phyloP scores from a whole-genome alignment of 2,888 invertebrate species.

The Malthinus flaveolus region DNA sequence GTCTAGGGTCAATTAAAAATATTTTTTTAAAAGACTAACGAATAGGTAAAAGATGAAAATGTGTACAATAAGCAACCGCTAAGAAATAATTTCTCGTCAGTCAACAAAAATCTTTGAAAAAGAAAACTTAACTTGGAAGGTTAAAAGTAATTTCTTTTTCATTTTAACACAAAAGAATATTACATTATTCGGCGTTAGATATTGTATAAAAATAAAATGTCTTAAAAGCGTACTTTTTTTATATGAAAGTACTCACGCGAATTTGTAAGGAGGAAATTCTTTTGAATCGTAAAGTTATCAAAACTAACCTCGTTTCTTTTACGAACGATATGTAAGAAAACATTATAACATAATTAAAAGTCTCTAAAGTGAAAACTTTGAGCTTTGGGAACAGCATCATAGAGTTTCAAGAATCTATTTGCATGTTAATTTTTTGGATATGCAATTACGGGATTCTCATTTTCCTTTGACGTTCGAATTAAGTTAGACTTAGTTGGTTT shows the following conservation, averaged over 20 bases:
- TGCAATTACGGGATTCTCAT: background rate
- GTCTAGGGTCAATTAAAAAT: too few species aligned
- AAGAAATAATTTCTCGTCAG: too few species aligned
- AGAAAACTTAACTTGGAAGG: background rate
- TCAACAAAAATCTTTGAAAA: background rate
- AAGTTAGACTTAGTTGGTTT: too few species aligned
- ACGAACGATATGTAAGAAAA: too few species aligned
- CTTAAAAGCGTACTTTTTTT: background rate
- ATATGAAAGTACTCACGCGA: too few species aligned
- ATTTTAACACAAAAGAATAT: conserved; percentile 8
- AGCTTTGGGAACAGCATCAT: background rate
- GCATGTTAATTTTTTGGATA: background rate
- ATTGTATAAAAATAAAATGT: conserved; percentile 2
- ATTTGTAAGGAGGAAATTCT: too few species aligned
- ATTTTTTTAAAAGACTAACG: too few species aligned
- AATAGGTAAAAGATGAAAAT: background rate
- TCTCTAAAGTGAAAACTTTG: background rate
- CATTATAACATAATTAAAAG: too few species aligned
- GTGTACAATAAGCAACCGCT: background rate
- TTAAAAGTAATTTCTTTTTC: conserved; percentile 4
- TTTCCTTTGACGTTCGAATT: background rate
- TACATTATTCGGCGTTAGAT: conserved; percentile 1
- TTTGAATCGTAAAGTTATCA: too few species aligned
- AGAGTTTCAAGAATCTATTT: background rate
- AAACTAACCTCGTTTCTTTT: too few species aligned